These are phyloP conservation scores for Drosophila repleta DNA, from an alignment of 1,140 invertebrate species.

Conservation along the genomic window DNA sequence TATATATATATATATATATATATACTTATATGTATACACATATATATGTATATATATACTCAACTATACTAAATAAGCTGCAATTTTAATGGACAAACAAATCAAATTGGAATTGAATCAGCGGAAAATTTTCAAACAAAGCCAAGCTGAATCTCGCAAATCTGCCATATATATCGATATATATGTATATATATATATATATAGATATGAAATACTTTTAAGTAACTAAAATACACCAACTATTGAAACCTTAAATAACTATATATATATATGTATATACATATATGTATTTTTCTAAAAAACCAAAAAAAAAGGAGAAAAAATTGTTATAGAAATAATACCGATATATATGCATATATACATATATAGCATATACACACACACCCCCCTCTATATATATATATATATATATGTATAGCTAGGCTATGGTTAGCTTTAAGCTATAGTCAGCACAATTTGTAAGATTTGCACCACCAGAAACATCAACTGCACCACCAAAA, in stretches of 20 bases:
- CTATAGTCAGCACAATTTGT: constrained; percentile 4
- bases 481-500: neutral
- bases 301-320: constrained; percentile 4
- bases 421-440: constrained; percentile 22
- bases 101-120: constrained; percentile 2
- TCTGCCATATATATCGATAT: constrained; percentile 57
- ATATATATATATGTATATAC: constrained; percentile 11
- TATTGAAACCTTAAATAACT: neutral
- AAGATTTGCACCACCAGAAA: constrained; percentile 6
- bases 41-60: neutral
- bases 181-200: constrained; percentile 32
- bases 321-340: neutral
- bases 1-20: constrained; percentile 1
- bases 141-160: constrained; percentile 60
- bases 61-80: constrained; percentile 54
- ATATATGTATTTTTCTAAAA: constrained; percentile 23
- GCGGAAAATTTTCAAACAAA: constrained; percentile 11
- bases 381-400: constrained; percentile 4
- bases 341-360: constrained; percentile 14
- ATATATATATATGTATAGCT: constrained; percentile 16
- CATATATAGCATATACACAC: neutral
- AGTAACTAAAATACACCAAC: neutral
- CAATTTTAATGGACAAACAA: constrained; percentile 60
- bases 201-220: constrained; percentile 15
- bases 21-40: neutral